phyloP scores from a whole-genome alignment of 1,140 invertebrate genomes.

The Goniozus legneri region DNA sequence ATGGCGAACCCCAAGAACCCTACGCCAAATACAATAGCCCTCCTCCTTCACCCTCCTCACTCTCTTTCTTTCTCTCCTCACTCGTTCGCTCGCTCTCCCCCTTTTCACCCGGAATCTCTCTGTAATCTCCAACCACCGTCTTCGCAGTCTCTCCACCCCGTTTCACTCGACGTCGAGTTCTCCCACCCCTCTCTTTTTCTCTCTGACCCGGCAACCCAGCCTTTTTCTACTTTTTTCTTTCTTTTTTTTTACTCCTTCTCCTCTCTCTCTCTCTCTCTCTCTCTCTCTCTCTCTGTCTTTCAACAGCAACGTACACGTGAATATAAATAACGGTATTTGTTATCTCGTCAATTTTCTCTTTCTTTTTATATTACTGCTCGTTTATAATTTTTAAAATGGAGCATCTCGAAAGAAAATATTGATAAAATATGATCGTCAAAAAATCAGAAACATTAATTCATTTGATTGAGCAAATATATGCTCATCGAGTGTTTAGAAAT shows the following conservation, averaged over 20 bases:
- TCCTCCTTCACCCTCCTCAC: slow-evolving; percentile 20
- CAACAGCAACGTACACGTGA: slow-evolving; percentile 16
- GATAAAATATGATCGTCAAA: too few species aligned
- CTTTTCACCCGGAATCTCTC: slow-evolving; percentile 21
- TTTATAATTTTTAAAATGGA: neutral
- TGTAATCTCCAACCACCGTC: too few species aligned
- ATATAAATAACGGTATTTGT: neutral
- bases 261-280: slow-evolving; percentile 16
- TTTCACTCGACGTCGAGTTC: too few species aligned
- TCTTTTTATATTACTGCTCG: slow-evolving; percentile 1
- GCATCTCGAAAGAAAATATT: too few species aligned
- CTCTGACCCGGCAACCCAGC: slow-evolving; percentile 15
- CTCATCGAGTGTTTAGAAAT: too few species aligned
- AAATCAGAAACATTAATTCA: too few species aligned
- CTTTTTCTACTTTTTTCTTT: slow-evolving; percentile 30
- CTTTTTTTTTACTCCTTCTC: too few species aligned
- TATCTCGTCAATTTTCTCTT: slow-evolving; percentile 12
- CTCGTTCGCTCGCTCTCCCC: slow-evolving; percentile 23
- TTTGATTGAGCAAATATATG: too few species aligned
- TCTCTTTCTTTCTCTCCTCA: slow-evolving; percentile 1
- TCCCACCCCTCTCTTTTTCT: too few species aligned
- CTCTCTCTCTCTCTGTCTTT: slow-evolving; percentile 25
- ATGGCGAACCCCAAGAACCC: slow-evolving; percentile 52
- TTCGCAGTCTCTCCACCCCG: too few species aligned
- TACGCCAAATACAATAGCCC: slow-evolving; percentile 48